Conservation (phyloP, 2,113 vertebrate genomes). For the Monopterus albus region DNA sequence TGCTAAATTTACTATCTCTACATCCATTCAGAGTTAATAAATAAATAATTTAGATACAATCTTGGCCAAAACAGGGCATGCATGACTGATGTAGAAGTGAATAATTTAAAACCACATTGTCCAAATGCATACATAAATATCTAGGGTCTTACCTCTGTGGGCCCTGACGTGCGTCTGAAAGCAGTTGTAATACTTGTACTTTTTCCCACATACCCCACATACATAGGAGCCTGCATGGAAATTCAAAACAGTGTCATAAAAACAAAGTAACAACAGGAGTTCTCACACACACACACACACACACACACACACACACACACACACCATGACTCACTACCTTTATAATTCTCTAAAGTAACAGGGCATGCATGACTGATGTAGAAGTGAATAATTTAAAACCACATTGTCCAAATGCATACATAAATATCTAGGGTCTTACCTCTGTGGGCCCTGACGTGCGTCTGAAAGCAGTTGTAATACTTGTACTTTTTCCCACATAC, state of each 20-base stretch:
- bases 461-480: constrained; percentile 99
- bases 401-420: too few species aligned
- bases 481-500: constrained; percentile 99
- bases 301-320: neutral
- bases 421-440: constrained; percentile 83
- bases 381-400: constrained; percentile 21
- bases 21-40: constrained; percentile 12
- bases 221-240: constrained; percentile 91
- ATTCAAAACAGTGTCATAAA: constrained; percentile 24
- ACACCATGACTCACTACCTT: neutral
- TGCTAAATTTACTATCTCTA: neutral
- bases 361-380: constrained; percentile 19
- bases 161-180: constrained; percentile 98
- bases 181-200: constrained; percentile 99
- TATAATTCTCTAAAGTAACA: too few species aligned
- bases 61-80: constrained; percentile 9
- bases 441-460: constrained; percentile 96
- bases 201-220: constrained; percentile 97
- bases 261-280: neutral
- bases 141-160: constrained; percentile 88
- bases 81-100: constrained; percentile 29
- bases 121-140: too few species aligned
- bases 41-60: constrained; percentile 9
- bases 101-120: constrained; percentile 6
- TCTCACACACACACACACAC: too few species aligned